phyloP scores from a whole-genome alignment of 2,113 vertebrate species.

The Anthoscopus minutus region DNA sequence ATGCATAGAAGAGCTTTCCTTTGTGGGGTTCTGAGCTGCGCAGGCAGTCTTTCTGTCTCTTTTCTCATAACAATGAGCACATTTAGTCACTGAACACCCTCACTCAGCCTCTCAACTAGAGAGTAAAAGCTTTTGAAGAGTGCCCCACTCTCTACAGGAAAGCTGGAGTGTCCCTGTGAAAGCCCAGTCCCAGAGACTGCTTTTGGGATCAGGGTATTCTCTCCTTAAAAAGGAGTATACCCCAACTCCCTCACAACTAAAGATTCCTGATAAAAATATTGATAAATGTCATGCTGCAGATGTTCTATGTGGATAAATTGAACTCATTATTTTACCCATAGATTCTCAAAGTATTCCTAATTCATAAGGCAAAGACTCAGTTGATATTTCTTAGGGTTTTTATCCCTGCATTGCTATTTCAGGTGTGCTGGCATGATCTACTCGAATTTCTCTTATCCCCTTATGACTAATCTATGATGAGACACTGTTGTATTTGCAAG shows the following conservation, averaged over 20 bases:
- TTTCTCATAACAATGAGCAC: background rate
- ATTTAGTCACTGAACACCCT: background rate
- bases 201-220: background rate
- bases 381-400: background rate
- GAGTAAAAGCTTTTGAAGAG: background rate
- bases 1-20: background rate
- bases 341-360: background rate
- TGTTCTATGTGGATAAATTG: background rate
- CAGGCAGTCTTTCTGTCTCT: background rate
- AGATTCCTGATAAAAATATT: background rate
- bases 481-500: background rate
- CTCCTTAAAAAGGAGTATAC: background rate
- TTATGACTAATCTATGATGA: conserved; percentile 36
- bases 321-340: background rate
- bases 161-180: background rate
- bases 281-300: background rate
- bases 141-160: background rate
- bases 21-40: background rate
- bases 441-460: background rate
- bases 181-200: background rate
- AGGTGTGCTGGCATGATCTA: conserved; percentile 10
- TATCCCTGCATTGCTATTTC: conserved; percentile 8
- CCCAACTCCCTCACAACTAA: background rate
- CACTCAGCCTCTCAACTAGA: background rate
- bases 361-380: background rate